Base-by-base conservation (phyloP, 2,888 invertebrate genomes). In the Gortyna flavago region DNA sequence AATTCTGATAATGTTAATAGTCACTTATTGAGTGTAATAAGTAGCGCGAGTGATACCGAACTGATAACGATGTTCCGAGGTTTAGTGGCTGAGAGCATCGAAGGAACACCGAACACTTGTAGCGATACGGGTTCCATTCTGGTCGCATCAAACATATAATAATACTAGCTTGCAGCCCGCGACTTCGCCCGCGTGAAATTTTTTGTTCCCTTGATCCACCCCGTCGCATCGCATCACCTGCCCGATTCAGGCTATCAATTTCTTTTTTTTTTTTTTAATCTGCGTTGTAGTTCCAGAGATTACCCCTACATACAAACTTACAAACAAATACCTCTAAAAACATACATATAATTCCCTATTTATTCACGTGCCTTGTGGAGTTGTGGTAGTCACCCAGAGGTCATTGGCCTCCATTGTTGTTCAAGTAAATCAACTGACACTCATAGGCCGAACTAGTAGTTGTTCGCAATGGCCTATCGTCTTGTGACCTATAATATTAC, bases 351-450 rank as follows among this genome's bases (percentile, higher is more conserved):
- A n/a, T n/a, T 54, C 4, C 25, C 0, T 54, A 54, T 54, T 13
- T 69, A 70, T 72, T 70, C 29, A 54, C n/a, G 32, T 64, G 44
- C 35, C 6, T 29, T 29, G 29, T 59, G 29, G 6, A 29, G 59
- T 29, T 67, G 48, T 32, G 16, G 9, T 32, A 25, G 32, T 51
- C 32, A 16, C 35, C 18, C 48, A 35, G 13, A 44, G 68, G 83
- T 69, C 83, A 11, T n/a, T 51, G 57, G 18, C 83, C 57, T 38
- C 2, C n/a, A 69, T 80, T 77, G 68, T 76, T 51, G 41, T 59
- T 0, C 29, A 51, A 81, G 29, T 75, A 32, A 54, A 59, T 25
- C 66, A 61, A 66, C 61, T 78, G 78, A 16, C 25, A 9, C n/a
- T 48, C 64, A 5, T 57, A 59, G 41, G 66, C 66, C n/a, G 51